Evolutionary conservation across 2,888 invertebrate species (phyloP), one percentile per base, ranked within the genome.

Genomic region (Aproaerema taeniolella): DNA sequence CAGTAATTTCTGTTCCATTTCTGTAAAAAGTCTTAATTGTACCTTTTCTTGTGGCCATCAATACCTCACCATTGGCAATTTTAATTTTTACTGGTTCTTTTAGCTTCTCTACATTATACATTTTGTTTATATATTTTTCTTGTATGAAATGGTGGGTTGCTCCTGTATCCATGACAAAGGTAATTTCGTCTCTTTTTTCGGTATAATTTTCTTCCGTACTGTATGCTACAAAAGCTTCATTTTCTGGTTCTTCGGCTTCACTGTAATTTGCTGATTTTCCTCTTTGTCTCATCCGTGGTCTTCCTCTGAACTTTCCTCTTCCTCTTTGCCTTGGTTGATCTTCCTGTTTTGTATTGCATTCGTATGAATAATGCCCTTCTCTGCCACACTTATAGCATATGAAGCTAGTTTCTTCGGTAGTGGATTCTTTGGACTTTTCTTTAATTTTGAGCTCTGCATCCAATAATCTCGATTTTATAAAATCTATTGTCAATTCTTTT

Each of bases 381-480:
- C 11, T 13, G 2, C 20, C 30, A 31, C 38, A 31, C 4, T n/a
- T 12, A 11, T n/a, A 38, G 10, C 38, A 38, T 9, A 1, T 10
- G 2, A 28, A n/a, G 20, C 16, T 12, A 11, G 10, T n/a, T n/a
- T n/a, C n/a, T n/a, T n/a, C n/a, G n/a, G n/a, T n/a, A n/a, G n/a
- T n/a, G n/a, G n/a, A n/a, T n/a, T n/a, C n/a, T n/a, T n/a, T n/a
- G n/a, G n/a, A n/a, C n/a, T n/a, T 16, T n/a, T 31, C 24, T 24
- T 31, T 31, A 4, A 20, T 5, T 16, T 15, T 39, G 26, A 39
- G 16, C 11, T 38, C 38, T n/a, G 38, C 38, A 24, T 38, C 31
- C 6, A 38, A 15, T 10, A 38, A 11, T 14, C 31, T 20, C 3
- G 24, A 24, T 12, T 39, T 39, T n/a, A 39, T 13, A 32, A 26